A percentile compares a stretch with the other conserved stretches of the same genome.
Conservation (phyloP, 2,888 invertebrate genomes). For the Lasioglossum vierecki region DNA sequence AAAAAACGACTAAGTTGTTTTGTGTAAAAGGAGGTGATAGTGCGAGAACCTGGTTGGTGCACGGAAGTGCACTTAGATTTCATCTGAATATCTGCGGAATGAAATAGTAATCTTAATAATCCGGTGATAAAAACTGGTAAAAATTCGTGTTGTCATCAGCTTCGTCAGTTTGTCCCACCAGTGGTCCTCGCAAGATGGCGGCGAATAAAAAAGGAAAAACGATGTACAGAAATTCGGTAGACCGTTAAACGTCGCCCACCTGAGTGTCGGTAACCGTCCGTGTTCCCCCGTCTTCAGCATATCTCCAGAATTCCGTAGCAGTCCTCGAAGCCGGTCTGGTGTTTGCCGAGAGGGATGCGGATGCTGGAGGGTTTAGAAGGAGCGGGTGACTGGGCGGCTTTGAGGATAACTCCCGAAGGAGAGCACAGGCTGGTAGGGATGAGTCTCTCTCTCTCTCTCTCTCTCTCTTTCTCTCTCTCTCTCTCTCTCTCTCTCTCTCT, state of each 20-base stretch:
- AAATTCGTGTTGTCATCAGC: too few relatives aligned
- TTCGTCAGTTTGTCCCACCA: background rate
- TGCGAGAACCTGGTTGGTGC: too few relatives aligned
- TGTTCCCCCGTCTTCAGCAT: slow-evolving; percentile 45
- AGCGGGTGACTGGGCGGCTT: slow-evolving; percentile 70
- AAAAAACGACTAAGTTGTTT: too few relatives aligned
- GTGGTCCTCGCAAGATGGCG: background rate
- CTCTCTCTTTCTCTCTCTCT: background rate
- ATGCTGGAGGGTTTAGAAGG: slow-evolving; percentile 77
- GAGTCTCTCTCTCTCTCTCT: background rate
- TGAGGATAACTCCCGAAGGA: slow-evolving; percentile 73
- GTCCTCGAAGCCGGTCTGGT: slow-evolving; percentile 69
- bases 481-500: background rate
- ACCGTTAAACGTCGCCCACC: slow-evolving; percentile 26
- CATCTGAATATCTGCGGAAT: too few relatives aligned
- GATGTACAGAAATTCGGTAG: background rate
- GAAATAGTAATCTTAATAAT: too few relatives aligned
- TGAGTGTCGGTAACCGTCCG: slow-evolving; percentile 20
- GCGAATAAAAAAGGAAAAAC: background rate
- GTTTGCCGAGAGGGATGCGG: slow-evolving; percentile 80
- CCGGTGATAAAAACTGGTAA: too few relatives aligned
- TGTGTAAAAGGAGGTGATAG: too few relatives aligned
- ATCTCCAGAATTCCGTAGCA: slow-evolving; percentile 74
- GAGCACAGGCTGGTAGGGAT: slow-evolving; percentile 33
- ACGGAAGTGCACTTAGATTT: too few relatives aligned